Evolutionary conservation across 2,797 vertebrate genomes (phyloP), one percentile per base, ranked within the genome.

Genomic region (Sus cebifrons): DNA sequence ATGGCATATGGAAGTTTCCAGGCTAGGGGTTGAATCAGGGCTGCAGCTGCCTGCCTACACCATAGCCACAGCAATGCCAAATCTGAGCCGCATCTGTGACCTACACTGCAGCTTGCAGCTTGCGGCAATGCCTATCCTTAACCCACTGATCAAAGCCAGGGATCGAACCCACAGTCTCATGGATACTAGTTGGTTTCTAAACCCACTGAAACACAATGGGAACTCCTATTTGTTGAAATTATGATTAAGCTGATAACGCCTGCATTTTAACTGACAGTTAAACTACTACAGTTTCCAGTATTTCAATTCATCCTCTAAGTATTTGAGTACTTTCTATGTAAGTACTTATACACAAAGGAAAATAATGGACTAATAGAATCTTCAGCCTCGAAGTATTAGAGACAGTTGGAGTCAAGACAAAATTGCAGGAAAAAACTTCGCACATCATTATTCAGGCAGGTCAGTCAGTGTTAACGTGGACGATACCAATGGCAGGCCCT

Each of bases 221-320:
- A 44, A 44, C 44, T 44, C 44, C 44, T 32, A 64, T 78, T 65
- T 36, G 29, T 64, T 65, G 44, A 83, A 78, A 60, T 84, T 92
- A 62, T 89, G 71, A 79, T 32, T 62, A 67, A 68, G 52, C 62
- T 86, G n/a, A 29, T 23, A 13, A 87, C 56, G 11, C 8, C n/a
- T 71, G 4, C n/a, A 56, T 44, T 96, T 94, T 36, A 81, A 75
- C 56, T 79, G 67, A 23, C 32, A 91, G 20, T 36, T 71, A 71
- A 77, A 62, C 20, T 68, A 75, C n/a, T 20, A 9, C 54, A 54
- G 5, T 56, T 60, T 96, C 68, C 92, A 79, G 14, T n/a, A 36
- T 70, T 95, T 77, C 60, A 56, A 4, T 65, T 60, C 56, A 32
- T n/a, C 36, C 68, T 36, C 3, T 7, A 70, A 71, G 40, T 67